A percentile compares a stretch with the other conserved stretches of the same genome.
These are phyloP conservation scores for Drosophila dives DNA, from an alignment of 2,888 invertebrate genomes.

Conservation along the genomic window DNA sequence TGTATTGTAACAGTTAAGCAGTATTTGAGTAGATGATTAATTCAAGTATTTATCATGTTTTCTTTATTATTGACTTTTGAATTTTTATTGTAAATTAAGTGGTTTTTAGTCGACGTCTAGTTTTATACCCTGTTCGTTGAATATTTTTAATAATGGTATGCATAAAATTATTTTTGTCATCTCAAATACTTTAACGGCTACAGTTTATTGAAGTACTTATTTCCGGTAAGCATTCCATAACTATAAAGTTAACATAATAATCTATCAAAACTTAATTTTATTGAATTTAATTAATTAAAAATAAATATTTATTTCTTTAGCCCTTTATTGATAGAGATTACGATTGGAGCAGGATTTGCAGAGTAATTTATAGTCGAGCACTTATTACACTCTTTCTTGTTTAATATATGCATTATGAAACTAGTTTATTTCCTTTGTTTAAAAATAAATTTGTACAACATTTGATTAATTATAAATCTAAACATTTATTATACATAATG, in stretches of 20 bases:
- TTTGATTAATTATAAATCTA: neutral
- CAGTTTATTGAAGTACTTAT: neutral
- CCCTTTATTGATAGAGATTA: neutral
- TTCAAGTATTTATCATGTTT: constrained; percentile 4
- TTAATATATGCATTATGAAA: constrained; percentile 18
- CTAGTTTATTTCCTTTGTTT: constrained; percentile 3
- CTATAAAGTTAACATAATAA: neutral
- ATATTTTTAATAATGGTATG: too few relatives aligned
- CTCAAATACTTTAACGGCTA: neutral
- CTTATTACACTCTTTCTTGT: neutral
- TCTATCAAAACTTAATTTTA: neutral
- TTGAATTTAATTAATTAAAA: neutral
- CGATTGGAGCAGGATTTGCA: neutral
- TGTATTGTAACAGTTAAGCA: constrained; percentile 6
- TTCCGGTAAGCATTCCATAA: neutral
- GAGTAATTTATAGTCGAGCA: neutral
- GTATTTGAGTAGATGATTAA: neutral
- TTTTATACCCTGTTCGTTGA: constrained; percentile 9
- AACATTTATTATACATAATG: constrained; percentile 21
- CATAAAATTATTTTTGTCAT: neutral
- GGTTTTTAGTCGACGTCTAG: neutral
- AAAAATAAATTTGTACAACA: constrained; percentile 1
- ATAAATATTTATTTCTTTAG: neutral
- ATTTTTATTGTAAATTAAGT: neutral
- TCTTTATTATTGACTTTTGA: constrained; percentile 5